phyloP scores from a whole-genome alignment of 2,888 invertebrate species.

The Pollenia labialis region DNA sequence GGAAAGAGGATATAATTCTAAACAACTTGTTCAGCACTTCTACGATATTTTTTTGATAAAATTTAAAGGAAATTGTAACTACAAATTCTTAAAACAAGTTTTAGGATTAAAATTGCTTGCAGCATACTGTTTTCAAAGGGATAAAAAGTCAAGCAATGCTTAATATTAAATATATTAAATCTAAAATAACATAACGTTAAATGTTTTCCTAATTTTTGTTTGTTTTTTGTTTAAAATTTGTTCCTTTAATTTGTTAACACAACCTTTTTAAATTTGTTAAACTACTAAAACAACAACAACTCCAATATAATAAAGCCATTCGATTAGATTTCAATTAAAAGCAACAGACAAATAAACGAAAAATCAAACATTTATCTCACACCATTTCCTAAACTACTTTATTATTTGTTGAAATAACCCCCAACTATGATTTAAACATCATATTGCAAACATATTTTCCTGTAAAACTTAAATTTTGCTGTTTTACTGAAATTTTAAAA shows the following conservation, averaged over 20 bases:
- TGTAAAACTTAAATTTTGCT: not conserved
- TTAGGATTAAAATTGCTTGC: conserved; percentile 48
- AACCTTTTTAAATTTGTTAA: conserved; percentile 55
- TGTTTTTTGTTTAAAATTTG: conserved; percentile 46
- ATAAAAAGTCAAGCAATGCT: conserved; percentile 67
- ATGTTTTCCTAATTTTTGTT: conserved; percentile 67
- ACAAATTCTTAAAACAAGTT: conserved; percentile 23
- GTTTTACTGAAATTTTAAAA: conserved; percentile 5
- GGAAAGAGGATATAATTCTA: conserved; percentile 5
- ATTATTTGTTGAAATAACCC: not conserved
- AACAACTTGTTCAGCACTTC: conserved; percentile 26
- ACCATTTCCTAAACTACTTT: not conserved
- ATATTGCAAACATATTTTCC: not conserved
- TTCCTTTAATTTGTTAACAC: conserved; percentile 51
- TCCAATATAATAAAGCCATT: conserved; percentile 27
- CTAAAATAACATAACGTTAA: conserved; percentile 70
- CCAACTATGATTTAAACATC: not conserved
- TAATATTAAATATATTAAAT: conserved; percentile 65
- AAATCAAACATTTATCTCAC: conserved; percentile 31
- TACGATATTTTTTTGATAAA: conserved; percentile 41
- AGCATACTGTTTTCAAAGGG: conserved; percentile 51
- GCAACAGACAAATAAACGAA: conserved; percentile 19
- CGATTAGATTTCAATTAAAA: conserved; percentile 30
- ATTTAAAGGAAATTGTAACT: conserved; percentile 32
- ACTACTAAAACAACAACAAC: conserved; percentile 44